Percentiles rank a stretch among this genome's conserved stretches.
phyloP scores from a whole-genome alignment of 2,888 invertebrate genomes.

The Oasisia sp. region DNA sequence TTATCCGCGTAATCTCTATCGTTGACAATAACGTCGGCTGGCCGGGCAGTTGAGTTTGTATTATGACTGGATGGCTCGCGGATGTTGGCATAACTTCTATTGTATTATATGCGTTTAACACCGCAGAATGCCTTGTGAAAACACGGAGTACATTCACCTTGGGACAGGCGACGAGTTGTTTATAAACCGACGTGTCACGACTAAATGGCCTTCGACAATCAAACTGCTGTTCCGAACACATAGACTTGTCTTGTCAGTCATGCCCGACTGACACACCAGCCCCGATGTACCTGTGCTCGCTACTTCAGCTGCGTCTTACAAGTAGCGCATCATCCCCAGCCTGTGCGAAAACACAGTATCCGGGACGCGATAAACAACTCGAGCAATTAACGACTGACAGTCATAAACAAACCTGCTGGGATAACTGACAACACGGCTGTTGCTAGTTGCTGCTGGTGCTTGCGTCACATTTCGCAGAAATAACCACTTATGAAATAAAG shows the following conservation, averaged over 20 bases:
- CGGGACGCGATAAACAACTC: neutral
- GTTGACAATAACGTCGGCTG: neutral
- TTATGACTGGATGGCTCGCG: neutral
- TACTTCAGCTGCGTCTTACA: neutral
- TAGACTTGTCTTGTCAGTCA: neutral
- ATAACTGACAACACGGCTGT: neutral
- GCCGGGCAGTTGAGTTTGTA: neutral
- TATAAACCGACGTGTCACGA: neutral
- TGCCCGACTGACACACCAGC: neutral
- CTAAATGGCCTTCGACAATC: neutral
- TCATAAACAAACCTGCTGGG: neutral
- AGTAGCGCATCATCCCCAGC: neutral
- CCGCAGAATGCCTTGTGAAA: neutral
- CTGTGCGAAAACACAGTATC: neutral
- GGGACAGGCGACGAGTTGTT: neutral
- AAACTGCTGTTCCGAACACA: neutral
- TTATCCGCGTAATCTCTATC: neutral
- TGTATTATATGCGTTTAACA: neutral
- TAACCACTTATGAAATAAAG: neutral
- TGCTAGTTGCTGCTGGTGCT: neutral
- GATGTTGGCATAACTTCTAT: neutral
- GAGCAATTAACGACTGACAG: neutral
- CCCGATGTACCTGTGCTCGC: neutral
- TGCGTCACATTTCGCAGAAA: conserved; percentile 1
- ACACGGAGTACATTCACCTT: neutral